Conservation (phyloP, 2,113 vertebrate species). For the Aplodontia rufa region DNA sequence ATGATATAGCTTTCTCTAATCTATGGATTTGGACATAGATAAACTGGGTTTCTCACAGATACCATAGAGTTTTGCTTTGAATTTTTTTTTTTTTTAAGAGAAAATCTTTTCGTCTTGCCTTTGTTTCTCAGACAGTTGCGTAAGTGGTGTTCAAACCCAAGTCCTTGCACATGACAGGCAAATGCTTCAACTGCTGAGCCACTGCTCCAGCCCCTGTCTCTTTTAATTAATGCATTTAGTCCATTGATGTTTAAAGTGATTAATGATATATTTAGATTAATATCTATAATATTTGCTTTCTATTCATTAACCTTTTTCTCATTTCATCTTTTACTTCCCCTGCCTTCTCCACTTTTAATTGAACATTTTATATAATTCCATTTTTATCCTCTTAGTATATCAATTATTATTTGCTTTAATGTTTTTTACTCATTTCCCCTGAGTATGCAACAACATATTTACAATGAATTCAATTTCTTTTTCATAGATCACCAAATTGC, state of each 20-base stretch:
- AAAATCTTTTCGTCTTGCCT: too few species aligned
- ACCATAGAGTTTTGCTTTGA: background rate
- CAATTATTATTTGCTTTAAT: background rate
- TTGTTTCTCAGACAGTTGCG: too few species aligned
- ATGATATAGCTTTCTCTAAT: background rate
- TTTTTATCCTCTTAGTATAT: background rate
- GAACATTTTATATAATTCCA: background rate
- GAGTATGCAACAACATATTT: background rate
- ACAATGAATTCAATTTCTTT: background rate
- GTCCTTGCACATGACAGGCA: too few species aligned
- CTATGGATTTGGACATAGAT: background rate
- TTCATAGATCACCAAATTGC: background rate
- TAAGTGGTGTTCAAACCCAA: too few species aligned
- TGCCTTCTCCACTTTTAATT: background rate
- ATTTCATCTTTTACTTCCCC: background rate
- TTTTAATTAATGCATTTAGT: background rate
- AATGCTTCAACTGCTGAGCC: too few species aligned
- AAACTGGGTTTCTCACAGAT: background rate
- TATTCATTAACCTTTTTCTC: background rate
- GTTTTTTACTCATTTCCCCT: background rate
- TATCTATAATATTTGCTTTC: background rate
- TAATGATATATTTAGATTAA: background rate
- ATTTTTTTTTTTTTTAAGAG: slow-evolving; percentile 2
- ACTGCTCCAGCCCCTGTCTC: too few species aligned
- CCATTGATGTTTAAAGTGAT: too few species aligned